phyloP scores from a whole-genome alignment of 2,888 invertebrate species.

The Trilocha varians region DNA sequence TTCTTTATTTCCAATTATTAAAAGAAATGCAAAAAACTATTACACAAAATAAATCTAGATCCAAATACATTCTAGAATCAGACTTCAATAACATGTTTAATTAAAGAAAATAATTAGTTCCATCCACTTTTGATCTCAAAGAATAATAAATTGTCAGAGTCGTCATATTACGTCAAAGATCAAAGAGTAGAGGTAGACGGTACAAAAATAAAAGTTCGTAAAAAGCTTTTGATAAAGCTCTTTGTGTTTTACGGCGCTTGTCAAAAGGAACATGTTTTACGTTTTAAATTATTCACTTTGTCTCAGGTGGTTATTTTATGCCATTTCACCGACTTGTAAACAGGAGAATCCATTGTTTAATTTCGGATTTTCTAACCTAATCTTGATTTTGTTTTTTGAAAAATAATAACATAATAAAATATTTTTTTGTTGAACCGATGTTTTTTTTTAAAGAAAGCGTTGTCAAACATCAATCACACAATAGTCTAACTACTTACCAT shows the following conservation, averaged over 20 bases:
- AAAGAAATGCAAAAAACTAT: too few species aligned
- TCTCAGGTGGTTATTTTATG: neutral
- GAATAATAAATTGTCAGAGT: conserved; percentile 11
- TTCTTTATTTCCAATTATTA: too few species aligned
- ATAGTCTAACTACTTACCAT: too few species aligned
- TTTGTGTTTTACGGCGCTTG: conserved; percentile 7
- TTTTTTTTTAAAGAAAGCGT: too few species aligned
- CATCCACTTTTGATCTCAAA: conserved; percentile 12
- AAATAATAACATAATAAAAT: too few species aligned
- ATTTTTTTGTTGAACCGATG: too few species aligned
- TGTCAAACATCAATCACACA: too few species aligned
- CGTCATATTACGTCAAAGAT: conserved; percentile 17
- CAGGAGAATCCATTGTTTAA: too few species aligned
- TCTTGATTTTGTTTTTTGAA: too few species aligned
- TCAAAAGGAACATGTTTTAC: conserved; percentile 32
- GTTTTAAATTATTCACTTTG: conserved; percentile 23
- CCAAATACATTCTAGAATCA: too few species aligned
- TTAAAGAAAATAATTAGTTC: neutral
- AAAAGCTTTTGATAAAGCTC: neutral
- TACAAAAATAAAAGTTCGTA: conserved; percentile 1
- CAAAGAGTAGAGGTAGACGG: conserved; percentile 7
- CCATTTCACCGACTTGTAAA: neutral
- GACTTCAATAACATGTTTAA: neutral
- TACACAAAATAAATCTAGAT: too few species aligned
- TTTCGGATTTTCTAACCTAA: too few species aligned